Evolutionary conservation across 1,140 invertebrate genomes (phyloP).

Genomic region (Aphelenchoides besseyi): DNA sequence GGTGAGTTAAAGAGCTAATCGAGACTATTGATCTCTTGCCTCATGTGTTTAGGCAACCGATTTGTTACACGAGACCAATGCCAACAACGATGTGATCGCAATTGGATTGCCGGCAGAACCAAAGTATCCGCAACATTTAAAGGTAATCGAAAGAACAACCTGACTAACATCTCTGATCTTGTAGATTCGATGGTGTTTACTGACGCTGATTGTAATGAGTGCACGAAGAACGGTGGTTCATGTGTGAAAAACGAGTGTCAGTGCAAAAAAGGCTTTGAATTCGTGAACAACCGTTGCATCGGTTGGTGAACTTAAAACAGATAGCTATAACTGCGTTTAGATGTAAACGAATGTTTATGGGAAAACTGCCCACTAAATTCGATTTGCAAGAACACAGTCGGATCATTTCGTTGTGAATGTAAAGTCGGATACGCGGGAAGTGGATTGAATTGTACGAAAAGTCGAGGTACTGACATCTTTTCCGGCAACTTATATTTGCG

Average conservation of each 20-base stretch:
- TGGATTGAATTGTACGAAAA: slow-evolving; percentile 45
- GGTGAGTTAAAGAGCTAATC: too few relatives aligned
- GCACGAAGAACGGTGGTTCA: not conserved
- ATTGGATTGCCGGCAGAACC: not conserved
- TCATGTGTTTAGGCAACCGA: too few relatives aligned
- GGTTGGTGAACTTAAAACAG: not conserved
- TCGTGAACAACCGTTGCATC: not conserved
- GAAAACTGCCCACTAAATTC: slow-evolving; percentile 33
- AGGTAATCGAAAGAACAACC: not conserved
- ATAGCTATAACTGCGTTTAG: slow-evolving; percentile 10
- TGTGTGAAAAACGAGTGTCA: slow-evolving; percentile 1
- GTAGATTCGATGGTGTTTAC: slow-evolving; percentile 2
- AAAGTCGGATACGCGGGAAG: slow-evolving; percentile 38
- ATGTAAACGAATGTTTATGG: slow-evolving; percentile 43
- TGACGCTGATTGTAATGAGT: not conserved
- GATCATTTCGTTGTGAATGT: slow-evolving; percentile 47
- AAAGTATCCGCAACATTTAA: slow-evolving; percentile 2
- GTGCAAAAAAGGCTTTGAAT: slow-evolving; percentile 13
- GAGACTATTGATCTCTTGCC: too few relatives aligned
- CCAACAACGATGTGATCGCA: not conserved
- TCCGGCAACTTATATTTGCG: not conserved
- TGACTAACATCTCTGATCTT: not conserved
- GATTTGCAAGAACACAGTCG: slow-evolving; percentile 29
- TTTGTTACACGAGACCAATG: not conserved
- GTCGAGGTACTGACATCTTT: slow-evolving; percentile 27